Evolutionary conservation across 2,113 vertebrate species (phyloP), one percentile per base, ranked within the genome.

Genomic region (Okapia johnstoni): DNA sequence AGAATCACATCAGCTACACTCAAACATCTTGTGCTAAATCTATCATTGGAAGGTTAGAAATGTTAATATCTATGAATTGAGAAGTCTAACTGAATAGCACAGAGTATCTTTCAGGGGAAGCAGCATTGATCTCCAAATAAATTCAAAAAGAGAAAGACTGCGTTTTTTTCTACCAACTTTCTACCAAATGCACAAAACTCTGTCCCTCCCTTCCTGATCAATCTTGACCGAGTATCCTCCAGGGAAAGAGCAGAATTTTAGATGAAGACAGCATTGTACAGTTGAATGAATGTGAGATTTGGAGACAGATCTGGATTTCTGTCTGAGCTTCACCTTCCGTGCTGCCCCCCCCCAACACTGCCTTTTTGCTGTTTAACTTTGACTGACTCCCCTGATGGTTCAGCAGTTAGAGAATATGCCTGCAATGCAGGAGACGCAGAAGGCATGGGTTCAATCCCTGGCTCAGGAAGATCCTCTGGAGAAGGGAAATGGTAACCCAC

Each of bases 261-360:
- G 70, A 23, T 5, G 15, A 19, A 79, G 46, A 73, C 2, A 14
- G 15, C 6, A 83, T 1, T 12, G 2, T 28, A n/a, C 7, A 36
- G 7, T 7, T 43, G 30, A 46, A 86, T 36, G 48, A 5, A 58
- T 16, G 12, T 33, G 15, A 61, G 48, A 40, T 55, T 30, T 16
- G 17, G 33, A n/a, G 7, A 48, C 4, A 84, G 36, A 63, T 36
- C 7, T 21, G 54, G 25, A 83, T 54, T 94, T 19, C 48, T 12
- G 28, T 80, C 43, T 50, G 40, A 30, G 46, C 36, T 88, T 13
- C 1, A 13, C 8, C 9, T 58, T 26, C 25, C 25, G 40, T 4
- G 40, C 40, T 40, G 40, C 25, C 10, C 19, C 19, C 9, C 4
- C n/a, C 5, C 19, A 0, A 0, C 66, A 70, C 3, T 3, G 2